Percentiles rank a stretch among this genome's conserved stretches.
These are phyloP conservation scores for Brachyptera putata DNA, from an alignment of 2,888 invertebrate genomes.

Conservation along the genomic window DNA sequence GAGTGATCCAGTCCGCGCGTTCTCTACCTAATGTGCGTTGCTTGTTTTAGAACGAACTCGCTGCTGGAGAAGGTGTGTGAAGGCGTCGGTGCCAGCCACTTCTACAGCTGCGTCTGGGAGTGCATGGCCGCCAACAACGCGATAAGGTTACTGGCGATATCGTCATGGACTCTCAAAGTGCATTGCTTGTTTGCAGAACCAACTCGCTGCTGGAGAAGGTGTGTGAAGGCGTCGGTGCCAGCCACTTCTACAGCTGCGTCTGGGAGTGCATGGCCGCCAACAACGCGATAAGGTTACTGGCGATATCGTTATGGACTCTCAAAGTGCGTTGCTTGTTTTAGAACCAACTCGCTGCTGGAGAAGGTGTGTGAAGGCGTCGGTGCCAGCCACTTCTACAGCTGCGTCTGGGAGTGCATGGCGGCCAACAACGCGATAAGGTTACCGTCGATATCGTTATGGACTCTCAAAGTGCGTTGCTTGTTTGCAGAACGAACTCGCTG, in stretches of 20 bases:
- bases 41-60: constrained; percentile 54
- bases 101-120: constrained; percentile 86
- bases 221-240: constrained; percentile 68
- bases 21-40: no score
- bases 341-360: constrained; percentile 60
- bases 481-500: constrained; percentile 56
- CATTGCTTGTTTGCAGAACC: constrained; percentile 54
- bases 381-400: constrained; percentile 74
- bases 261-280: constrained; percentile 85
- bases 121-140: constrained; percentile 75
- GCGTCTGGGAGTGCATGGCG: constrained; percentile 82
- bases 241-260: constrained; percentile 79
- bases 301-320: constrained; percentile 78
- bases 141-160: constrained; percentile 75
- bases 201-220: constrained; percentile 63
- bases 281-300: constrained; percentile 74
- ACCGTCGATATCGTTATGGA: constrained; percentile 79
- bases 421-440: constrained; percentile 75
- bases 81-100: constrained; percentile 70
- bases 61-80: constrained; percentile 67
- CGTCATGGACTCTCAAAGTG: no score
- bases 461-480: no score
- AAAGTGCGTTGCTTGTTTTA: no score
- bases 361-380: constrained; percentile 74
- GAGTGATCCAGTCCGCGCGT: no score